Percentiles rank a stretch among this genome's conserved stretches.
Conservation (phyloP, 2,888 invertebrate species). For the Eristalinus sepulchralis region DNA sequence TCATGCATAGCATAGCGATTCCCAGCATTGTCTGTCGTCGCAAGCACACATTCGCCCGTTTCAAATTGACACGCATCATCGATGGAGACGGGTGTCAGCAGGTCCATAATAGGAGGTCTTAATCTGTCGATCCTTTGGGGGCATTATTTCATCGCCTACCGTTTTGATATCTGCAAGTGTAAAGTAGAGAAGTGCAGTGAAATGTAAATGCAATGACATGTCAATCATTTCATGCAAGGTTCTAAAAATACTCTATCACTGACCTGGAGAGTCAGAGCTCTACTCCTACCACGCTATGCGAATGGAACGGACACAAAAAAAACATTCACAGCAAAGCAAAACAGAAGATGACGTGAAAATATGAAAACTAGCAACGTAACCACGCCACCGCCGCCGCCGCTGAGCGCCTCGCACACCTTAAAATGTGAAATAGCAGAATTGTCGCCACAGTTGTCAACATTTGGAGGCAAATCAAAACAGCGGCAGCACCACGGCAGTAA, state of each 20-base stretch:
- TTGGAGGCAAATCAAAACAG: conserved; percentile 49
- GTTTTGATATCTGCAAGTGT: conserved; percentile 45
- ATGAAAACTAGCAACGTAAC: conserved; percentile 20
- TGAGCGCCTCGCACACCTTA: background rate
- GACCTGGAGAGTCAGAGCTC: conserved; percentile 28
- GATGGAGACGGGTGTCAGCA: conserved; percentile 41
- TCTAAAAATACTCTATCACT: conserved; percentile 39
- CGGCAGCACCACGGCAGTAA: background rate
- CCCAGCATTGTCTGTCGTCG: conserved; percentile 39
- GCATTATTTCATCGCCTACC: conserved; percentile 50
- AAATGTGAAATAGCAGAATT: background rate
- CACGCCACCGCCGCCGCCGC: conserved; percentile 13
- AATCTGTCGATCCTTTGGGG: conserved; percentile 10
- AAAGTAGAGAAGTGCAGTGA: conserved; percentile 7
- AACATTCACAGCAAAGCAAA: background rate
- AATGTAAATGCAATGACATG: conserved; percentile 29
- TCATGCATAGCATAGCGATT: conserved; percentile 56
- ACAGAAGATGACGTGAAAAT: conserved; percentile 22
- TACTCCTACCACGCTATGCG: background rate
- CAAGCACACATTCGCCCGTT: conserved; percentile 51
- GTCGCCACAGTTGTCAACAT: conserved; percentile 61
- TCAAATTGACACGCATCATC: conserved; percentile 44
- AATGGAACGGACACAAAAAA: conserved; percentile 3
- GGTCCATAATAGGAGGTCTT: conserved; percentile 48
- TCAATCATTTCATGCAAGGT: conserved; percentile 21